A percentile compares a stretch with the other conserved stretches of the same genome.
phyloP scores from a whole-genome alignment of 2,797 vertebrate genomes.

The Odontamblyopus rebecca region DNA sequence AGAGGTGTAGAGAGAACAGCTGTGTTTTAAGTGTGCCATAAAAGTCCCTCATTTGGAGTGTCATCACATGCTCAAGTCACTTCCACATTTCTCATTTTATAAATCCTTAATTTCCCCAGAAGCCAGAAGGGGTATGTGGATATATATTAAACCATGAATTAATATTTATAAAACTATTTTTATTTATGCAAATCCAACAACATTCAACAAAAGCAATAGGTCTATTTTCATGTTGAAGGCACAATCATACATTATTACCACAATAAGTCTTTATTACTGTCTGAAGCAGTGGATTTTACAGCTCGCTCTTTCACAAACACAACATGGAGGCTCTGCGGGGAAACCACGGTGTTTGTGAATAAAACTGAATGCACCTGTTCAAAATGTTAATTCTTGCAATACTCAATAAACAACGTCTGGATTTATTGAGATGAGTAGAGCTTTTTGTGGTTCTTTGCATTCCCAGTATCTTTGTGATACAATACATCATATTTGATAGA shows the following conservation, averaged over 20 bases:
- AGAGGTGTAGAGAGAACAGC: not conserved
- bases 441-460: conserved; percentile 25
- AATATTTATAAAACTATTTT: not conserved
- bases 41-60: not conserved
- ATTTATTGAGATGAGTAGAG: conserved; percentile 16
- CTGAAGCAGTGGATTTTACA: conserved; percentile 40
- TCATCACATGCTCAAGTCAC: conserved; percentile 1
- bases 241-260: not conserved
- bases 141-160: not conserved
- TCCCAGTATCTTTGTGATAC: conserved; percentile 20
- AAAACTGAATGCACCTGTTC: conserved; percentile 30
- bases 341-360: conserved; percentile 39
- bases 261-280: conserved; percentile 26
- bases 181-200: not conserved
- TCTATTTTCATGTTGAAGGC: not conserved
- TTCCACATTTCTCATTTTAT: not conserved
- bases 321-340: conserved; percentile 25
- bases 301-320: conserved; percentile 42
- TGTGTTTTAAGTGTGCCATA: conserved; percentile 2
- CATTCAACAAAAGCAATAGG: not conserved
- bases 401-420: conserved; percentile 26
- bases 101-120: not conserved
- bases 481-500: too few relatives aligned
- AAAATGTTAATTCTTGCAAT: conserved; percentile 33
- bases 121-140: not conserved